Evolutionary conservation across 2,797 vertebrate species (phyloP).

Genomic region (Crax fasciolata): DNA sequence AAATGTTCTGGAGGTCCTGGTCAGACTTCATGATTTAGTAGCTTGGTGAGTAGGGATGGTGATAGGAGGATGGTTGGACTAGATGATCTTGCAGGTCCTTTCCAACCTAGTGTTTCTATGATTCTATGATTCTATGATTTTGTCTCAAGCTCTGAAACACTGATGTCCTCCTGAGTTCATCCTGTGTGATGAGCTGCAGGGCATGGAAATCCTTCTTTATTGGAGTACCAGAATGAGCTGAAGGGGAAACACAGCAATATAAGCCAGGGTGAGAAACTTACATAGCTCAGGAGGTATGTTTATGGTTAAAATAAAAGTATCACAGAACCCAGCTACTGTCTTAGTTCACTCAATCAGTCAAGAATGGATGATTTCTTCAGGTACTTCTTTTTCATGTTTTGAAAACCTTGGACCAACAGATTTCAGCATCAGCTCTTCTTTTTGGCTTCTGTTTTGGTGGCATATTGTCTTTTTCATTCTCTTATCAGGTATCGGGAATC

Average conservation of each 20-base stretch:
- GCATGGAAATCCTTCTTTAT: not conserved
- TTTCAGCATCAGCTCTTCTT: not conserved
- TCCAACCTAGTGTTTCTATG: no score
- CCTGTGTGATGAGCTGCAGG: accelerated
- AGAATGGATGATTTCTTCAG: not conserved
- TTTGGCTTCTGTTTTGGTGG: not conserved
- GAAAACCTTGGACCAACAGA: not conserved
- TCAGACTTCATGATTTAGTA: not conserved
- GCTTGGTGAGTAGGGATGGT: no score
- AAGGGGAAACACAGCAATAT: not conserved
- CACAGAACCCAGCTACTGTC: not conserved
- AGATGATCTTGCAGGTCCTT: no score
- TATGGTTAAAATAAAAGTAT: not conserved
- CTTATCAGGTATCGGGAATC: not conserved
- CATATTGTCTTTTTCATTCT: not conserved
- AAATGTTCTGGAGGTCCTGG: not conserved
- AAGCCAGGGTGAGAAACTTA: not conserved
- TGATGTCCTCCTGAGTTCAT: not conserved
- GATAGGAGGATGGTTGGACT: no score
- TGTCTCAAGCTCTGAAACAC: not conserved
- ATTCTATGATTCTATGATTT: no score
- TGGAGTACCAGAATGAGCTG: not conserved
- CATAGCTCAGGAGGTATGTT: not conserved
- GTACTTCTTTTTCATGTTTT: not conserved
- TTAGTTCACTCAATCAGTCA: not conserved